Conservation (phyloP, 37 sponge, comb jelly and placozoan genomes). For the Crambe crambe region DNA sequence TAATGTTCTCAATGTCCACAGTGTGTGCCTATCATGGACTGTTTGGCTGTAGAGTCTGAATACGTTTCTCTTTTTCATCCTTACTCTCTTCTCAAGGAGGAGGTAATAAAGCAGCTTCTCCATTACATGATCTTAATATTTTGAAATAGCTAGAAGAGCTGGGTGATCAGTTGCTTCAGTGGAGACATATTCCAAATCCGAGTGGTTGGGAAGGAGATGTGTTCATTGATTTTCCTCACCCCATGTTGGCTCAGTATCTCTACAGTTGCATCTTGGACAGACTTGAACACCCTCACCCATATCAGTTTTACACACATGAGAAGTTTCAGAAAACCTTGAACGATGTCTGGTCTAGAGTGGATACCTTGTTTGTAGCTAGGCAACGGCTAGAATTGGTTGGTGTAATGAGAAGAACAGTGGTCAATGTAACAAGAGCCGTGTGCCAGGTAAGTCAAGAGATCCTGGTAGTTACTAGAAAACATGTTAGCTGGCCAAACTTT, state of each 20-base stretch:
- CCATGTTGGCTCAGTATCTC: not conserved
- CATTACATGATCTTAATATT: not conserved
- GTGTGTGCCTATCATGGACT: not conserved
- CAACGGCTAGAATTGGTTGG: slow-evolving; percentile 55
- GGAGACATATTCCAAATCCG: slow-evolving; percentile 13
- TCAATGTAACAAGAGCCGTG: slow-evolving; percentile 14
- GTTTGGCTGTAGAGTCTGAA: slow-evolving; percentile 7
- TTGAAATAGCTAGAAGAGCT: slow-evolving; percentile 10
- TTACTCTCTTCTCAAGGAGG: slow-evolving; percentile 49
- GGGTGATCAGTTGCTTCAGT: not conserved
- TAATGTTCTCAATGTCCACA: not conserved
- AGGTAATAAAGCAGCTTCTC: slow-evolving; percentile 11
- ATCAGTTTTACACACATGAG: not conserved
- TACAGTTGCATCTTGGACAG: not conserved
- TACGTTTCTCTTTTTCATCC: slow-evolving; percentile 72
- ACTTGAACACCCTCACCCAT: not conserved
- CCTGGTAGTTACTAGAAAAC: too few relatives aligned
- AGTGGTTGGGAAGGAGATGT: not conserved
- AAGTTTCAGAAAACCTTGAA: slow-evolving; percentile 2
- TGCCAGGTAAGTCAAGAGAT: slow-evolving; percentile 48
- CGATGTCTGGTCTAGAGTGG: slow-evolving; percentile 21
- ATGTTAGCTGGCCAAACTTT: too few relatives aligned
- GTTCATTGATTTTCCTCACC: not conserved
- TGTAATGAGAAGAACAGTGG: slow-evolving; percentile 39
- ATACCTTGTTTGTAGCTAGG: slow-evolving; percentile 40